phyloP scores from a whole-genome alignment of 2,113 vertebrate species.

The Promerops cafer region DNA sequence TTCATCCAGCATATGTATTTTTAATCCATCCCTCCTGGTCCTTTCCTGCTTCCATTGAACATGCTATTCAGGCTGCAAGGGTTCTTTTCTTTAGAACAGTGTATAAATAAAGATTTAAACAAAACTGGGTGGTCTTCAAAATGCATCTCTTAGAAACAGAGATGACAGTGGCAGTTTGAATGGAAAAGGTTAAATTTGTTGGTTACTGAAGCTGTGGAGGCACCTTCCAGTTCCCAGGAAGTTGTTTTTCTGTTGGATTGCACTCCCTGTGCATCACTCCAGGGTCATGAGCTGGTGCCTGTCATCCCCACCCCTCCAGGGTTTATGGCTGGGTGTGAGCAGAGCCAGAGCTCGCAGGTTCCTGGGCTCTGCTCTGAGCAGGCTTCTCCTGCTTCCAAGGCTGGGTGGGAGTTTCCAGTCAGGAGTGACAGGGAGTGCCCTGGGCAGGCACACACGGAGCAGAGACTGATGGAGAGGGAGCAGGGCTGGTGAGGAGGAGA shows the following conservation, averaged over 20 bases:
- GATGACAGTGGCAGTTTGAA: neutral
- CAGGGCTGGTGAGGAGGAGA: neutral
- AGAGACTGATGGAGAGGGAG: neutral
- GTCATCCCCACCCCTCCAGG: neutral
- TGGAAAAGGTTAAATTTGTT: neutral
- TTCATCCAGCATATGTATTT: neutral
- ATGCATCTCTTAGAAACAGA: neutral
- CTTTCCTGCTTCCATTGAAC: neutral
- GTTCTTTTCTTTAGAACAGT: neutral
- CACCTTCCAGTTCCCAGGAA: neutral
- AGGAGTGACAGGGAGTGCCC: neutral
- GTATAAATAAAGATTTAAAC: neutral
- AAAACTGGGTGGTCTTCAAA: neutral
- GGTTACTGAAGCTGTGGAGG: neutral
- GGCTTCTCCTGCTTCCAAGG: neutral
- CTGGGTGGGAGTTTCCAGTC: neutral
- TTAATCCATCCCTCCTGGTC: neutral
- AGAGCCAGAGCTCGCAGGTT: neutral
- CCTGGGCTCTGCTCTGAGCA: neutral
- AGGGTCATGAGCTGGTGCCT: neutral
- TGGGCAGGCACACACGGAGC: neutral
- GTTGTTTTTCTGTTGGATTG: neutral
- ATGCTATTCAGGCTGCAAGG: neutral
- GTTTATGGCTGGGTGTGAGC: neutral
- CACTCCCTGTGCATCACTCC: fast-evolving